Evolutionary conservation across 2,113 vertebrate genomes (phyloP).

Genomic region (Engystomops pustulosus): DNA sequence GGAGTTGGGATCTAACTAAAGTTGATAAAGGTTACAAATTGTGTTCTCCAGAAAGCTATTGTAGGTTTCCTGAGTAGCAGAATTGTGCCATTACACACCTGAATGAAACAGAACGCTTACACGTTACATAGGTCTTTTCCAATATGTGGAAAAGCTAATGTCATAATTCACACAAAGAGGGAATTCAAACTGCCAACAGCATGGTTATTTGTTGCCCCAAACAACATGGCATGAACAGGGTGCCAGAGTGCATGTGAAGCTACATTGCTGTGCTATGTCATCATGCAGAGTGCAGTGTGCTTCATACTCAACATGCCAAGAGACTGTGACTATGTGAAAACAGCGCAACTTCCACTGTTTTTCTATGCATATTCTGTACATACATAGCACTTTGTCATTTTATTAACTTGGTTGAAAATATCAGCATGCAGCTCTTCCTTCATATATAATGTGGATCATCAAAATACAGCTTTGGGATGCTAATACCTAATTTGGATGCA

Average conservation of each 20-base stretch:
- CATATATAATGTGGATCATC: constrained; percentile 22
- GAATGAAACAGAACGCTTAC: constrained; percentile 3
- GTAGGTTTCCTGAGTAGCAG: not conserved
- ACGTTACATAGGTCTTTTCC: not conserved
- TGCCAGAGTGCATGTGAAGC: constrained; percentile 49
- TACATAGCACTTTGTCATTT: constrained; percentile 9
- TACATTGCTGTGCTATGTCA: constrained; percentile 49
- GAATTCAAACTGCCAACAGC: constrained; percentile 55
- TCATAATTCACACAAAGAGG: constrained; percentile 46
- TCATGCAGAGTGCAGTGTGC: constrained; percentile 58
- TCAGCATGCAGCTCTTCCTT: constrained; percentile 53
- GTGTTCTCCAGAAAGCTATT: not conserved
- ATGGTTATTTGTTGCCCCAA: constrained; percentile 43
- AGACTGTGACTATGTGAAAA: constrained; percentile 8
- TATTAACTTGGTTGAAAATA: constrained; percentile 17
- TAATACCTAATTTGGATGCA: constrained; percentile 7
- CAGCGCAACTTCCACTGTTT: constrained; percentile 43
- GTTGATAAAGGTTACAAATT: not conserved
- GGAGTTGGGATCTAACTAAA: not conserved
- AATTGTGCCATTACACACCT: not conserved
- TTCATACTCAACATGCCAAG: constrained; percentile 43
- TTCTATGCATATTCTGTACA: constrained; percentile 29
- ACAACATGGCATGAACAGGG: constrained; percentile 51
- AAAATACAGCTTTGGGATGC: not conserved
- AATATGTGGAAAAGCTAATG: not conserved